Evolutionary conservation across 2,888 invertebrate species (phyloP).

Genomic region (Temnothorax ravouxi): DNA sequence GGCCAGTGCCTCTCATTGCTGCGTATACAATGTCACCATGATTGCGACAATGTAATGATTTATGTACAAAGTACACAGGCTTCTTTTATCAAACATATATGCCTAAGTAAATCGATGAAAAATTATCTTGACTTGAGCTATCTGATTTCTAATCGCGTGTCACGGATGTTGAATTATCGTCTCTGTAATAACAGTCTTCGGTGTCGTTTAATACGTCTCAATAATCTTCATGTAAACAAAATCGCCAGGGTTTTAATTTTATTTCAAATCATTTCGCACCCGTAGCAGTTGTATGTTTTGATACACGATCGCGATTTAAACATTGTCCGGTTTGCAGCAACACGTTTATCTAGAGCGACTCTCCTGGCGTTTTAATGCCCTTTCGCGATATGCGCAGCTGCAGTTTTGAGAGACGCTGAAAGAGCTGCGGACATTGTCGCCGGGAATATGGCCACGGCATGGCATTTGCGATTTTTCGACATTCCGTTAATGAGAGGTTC

Average conservation of each 20-base stretch:
- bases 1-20: conserved; percentile 43
- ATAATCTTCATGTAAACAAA: conserved; percentile 8
- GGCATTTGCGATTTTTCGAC: conserved; percentile 47
- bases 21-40: conserved; percentile 37
- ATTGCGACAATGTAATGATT: conserved; percentile 50
- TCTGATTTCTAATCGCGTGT: conserved; percentile 7
- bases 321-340: background rate
- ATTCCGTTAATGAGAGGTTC: conserved; percentile 73
- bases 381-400: background rate
- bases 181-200: conserved; percentile 9
- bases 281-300: background rate
- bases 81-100: background rate
- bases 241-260: background rate
- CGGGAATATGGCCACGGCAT: background rate
- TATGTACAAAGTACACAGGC: conserved; percentile 32
- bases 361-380: background rate
- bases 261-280: background rate
- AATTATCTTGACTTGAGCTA: conserved; percentile 9
- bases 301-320: background rate
- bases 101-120: conserved; percentile 18
- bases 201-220: background rate
- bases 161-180: conserved; percentile 1
- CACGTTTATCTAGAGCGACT: background rate
- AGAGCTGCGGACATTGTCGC: background rate
- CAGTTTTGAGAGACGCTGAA: conserved; percentile 33